Base-by-base conservation (phyloP, 2,888 invertebrate species). In the Cryptocephalus primarius region DNA sequence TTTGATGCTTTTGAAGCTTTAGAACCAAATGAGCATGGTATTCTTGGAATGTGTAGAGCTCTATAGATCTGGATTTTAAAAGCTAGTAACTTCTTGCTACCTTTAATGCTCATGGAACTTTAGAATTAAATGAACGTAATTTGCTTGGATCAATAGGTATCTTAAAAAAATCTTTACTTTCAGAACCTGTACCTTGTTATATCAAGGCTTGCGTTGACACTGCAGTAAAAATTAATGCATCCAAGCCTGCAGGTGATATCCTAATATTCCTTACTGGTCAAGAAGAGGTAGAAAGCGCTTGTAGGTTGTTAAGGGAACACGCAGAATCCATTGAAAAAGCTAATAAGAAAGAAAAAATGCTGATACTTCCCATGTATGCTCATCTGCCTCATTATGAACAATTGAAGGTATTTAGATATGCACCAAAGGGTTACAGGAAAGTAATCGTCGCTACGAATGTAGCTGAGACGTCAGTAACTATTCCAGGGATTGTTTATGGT, bases 401-500 rank as follows among this genome's bases (percentile, higher is more conserved):
- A 67, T 66, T 89, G 48, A 84, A 84, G 62, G 93, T 88, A 1
- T 94, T 95, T 65, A 82, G 84, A 58, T 72, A 73, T 9, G 75
- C 82, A 0, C 80, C 82, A 1, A 77, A 78, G 51, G 83, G 83
- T 33, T 79, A 82, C 0, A 74, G 97, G 32, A 97, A 96, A 72
- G 82, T 96, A 14, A 82, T 99, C 0, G 74, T 97, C 4, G 88
- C 96, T 0, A 97, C 96, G 0, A 97, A 97, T 64, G 88, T 99
- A 44, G 96, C 97, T 0, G 97, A 99, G 71, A 91, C 97, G 0
- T 94, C 95, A 1, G 82, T 97, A 12, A 97, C 97, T 0, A 93
- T 97, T 60, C 84, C 88, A 4, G 94, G 94, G 22, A 83, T 99
- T 52, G 84, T 84, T 32, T 93, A 92, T 69, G 89, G 90, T 90